A percentile compares a stretch with the other conserved stretches of the same genome.
Conservation (phyloP, 1,140 invertebrate genomes). For the Temnothorax nylanderi region DNA sequence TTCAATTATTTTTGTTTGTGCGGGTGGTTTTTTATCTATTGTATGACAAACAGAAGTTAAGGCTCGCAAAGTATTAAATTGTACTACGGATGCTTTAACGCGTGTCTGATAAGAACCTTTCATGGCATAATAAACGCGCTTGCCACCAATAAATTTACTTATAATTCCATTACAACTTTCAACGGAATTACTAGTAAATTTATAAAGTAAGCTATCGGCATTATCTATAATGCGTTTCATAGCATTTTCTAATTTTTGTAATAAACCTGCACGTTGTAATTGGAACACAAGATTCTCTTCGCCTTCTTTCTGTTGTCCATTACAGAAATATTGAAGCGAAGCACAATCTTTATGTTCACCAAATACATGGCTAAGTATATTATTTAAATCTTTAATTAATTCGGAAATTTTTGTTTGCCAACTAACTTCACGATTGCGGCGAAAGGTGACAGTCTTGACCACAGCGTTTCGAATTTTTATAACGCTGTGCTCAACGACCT, state of each 20-base stretch:
- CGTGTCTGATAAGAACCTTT: background rate
- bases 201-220: background rate
- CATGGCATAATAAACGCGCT: background rate
- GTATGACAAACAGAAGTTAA: background rate
- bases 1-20: background rate
- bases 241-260: background rate
- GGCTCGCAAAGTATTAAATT: no score
- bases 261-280: background rate
- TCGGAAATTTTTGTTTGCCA: background rate
- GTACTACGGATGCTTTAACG: no score
- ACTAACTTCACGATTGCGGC: background rate
- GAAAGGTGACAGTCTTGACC: background rate
- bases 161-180: conserved; percentile 23
- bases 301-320: background rate
- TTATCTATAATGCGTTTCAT: background rate
- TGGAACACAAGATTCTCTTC: background rate
- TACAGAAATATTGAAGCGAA: background rate
- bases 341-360: background rate
- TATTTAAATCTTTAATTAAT: conserved; percentile 25
- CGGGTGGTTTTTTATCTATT: background rate
- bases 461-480: background rate
- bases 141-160: background rate
- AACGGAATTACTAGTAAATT: conserved; percentile 6
- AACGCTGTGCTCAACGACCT: background rate
- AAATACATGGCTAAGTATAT: conserved; percentile 1